Base-by-base conservation (phyloP, 2,113 vertebrate genomes). In the Antechinus flavipes region DNA sequence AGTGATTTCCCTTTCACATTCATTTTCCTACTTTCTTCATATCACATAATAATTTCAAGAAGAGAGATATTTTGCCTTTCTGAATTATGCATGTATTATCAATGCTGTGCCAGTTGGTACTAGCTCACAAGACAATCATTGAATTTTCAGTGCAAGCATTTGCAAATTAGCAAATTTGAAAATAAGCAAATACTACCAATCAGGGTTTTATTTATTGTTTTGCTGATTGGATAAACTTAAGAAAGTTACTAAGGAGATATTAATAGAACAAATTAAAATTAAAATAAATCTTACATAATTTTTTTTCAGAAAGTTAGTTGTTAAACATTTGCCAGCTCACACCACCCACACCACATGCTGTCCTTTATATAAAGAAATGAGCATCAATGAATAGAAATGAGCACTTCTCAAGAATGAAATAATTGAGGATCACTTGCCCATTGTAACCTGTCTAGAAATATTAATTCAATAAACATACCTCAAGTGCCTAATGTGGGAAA, bases 321-420 rank as follows among this genome's bases (percentile, higher is more conserved):
- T 61, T 61, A 61, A 61, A 68, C 12, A 35, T n/a, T 68, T 68
- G 16, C 30, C 61, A 35, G 30, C 3, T 6, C 55, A 68, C 61
- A 58, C 1, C 12, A 23, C 22, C 1, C 55, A 68, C 61, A 58
- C 6, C 12, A 23, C 22, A 90, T 56, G 50, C 5, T 91, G 52
- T 89, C n/a, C 61, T 8, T 94, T 92, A 0, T 91, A 91, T 1
- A 42, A 25, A 24, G 95, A 95, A 94, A 61, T 95, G 9, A 54
- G 0, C 46, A 49, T 54, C 11, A 92, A 52, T 26, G 50, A 91
- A 2, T 8, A 54, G 52, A 94, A 68, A 47, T 56, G 90, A 95
- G 42, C 2, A 14, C 54, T 5, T 95, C 47, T 93, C 55, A 91
- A 19, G 54, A 94, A 61, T 94, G 46, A 12, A 46, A 16, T 47